Percentiles rank a stretch among this genome's conserved stretches.
These are phyloP conservation scores for Diorhabda sublineata DNA, from an alignment of 1,140 invertebrate species.

Conservation along the genomic window DNA sequence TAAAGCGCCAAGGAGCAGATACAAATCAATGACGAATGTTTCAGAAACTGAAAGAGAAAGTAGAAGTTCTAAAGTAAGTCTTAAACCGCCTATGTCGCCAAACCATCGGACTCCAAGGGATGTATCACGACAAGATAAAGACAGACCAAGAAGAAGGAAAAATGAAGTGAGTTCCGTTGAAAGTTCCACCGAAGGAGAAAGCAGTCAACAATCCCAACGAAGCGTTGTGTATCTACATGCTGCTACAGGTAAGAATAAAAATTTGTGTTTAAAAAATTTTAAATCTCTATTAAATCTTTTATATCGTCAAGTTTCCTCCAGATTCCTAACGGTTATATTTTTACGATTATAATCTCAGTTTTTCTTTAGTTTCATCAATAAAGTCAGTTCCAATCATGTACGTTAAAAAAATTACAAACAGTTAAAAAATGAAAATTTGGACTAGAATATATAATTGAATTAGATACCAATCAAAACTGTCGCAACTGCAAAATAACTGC, in stretches of 20 bases:
- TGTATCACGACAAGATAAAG: conserved; percentile 24
- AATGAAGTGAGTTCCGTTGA: conserved; percentile 49
- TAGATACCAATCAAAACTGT: too few relatives aligned
- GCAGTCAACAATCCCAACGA: conserved; percentile 71
- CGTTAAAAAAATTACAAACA: too few relatives aligned
- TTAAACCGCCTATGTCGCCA: conserved; percentile 42
- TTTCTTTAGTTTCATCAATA: too few relatives aligned
- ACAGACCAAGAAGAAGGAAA: conserved; percentile 32
- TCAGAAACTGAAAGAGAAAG: conserved; percentile 32
- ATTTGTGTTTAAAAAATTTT: neutral
- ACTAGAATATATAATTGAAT: too few relatives aligned
- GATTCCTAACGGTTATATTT: too few relatives aligned
- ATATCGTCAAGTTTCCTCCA: too few relatives aligned
- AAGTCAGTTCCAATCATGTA: too few relatives aligned
- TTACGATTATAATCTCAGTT: too few relatives aligned
- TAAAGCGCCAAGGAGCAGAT: conserved; percentile 43
- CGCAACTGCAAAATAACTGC: too few relatives aligned
- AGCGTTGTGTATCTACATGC: conserved; percentile 77
- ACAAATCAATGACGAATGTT: conserved; percentile 42
- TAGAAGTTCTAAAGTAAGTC: conserved; percentile 23
- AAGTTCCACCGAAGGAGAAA: conserved; percentile 75
- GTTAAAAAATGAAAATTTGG: too few relatives aligned
- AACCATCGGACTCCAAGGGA: conserved; percentile 28
- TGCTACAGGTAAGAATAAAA: conserved; percentile 58
- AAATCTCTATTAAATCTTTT: too few relatives aligned